A percentile compares a stretch with the other conserved stretches of the same genome.
Evolutionary conservation across 23 tunicate species (phyloP).

Genomic region (Clavelina lepadiformis): DNA sequence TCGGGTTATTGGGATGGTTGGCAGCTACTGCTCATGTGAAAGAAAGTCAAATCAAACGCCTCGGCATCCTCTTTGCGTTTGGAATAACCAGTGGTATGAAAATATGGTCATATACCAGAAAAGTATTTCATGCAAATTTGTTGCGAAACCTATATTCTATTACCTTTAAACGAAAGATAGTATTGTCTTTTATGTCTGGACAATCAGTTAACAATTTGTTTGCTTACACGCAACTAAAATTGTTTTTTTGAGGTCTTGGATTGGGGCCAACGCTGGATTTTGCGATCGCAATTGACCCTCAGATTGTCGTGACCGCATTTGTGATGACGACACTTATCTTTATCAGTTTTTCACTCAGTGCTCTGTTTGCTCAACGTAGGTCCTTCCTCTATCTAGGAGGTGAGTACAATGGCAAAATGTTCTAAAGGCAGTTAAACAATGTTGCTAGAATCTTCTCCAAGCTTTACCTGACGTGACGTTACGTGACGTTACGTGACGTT

Average conservation of each 20-base stretch:
- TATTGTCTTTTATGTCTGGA: too few species aligned
- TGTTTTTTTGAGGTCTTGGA: constrained; percentile 61
- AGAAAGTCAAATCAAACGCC: constrained; percentile 81
- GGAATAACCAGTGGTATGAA: constrained; percentile 61
- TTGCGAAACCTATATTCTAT: too few species aligned
- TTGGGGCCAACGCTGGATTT: constrained; percentile 75
- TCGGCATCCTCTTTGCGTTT: constrained; percentile 69
- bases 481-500: too few species aligned
- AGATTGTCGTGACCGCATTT: constrained; percentile 87
- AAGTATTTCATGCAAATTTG: too few species aligned
- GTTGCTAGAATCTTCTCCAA: too few species aligned
- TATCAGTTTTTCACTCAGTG: constrained; percentile 76
- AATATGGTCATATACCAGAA: too few species aligned
- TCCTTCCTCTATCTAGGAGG: constrained; percentile 86
- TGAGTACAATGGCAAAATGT: too few species aligned
- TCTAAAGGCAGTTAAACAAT: too few species aligned
- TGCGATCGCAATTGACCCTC: constrained; percentile 73
- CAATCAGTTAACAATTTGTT: too few species aligned
- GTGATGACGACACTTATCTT: constrained; percentile 59
- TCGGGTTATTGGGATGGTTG: constrained; percentile 78
- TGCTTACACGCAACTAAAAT: too few species aligned
- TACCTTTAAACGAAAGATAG: too few species aligned
- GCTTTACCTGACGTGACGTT: too few species aligned
- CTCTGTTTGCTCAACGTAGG: constrained; percentile 73
- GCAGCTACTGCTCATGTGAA: constrained; percentile 74